Evolutionary conservation across 2,888 invertebrate genomes (phyloP), one percentile per base, ranked within the genome.

Genomic region (Eilema caniola): DNA sequence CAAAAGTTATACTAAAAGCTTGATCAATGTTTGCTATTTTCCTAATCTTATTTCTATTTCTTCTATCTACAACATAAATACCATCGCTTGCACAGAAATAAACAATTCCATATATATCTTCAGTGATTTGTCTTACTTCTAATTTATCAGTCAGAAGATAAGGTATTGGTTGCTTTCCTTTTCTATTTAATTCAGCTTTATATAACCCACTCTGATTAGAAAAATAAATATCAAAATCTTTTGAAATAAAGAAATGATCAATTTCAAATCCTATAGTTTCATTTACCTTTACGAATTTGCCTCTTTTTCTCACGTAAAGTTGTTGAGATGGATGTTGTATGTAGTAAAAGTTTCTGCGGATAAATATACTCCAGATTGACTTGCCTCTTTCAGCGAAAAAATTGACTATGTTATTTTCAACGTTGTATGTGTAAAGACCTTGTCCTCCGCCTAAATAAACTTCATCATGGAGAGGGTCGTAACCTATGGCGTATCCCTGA

Each of bases 71-170:
- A 3, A 61, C n/a, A 61, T 67, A 67, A 61, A 67, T 53, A 14
- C 67, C 67, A 61, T 67, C 67, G 1, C 59, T 67, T 31, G 67
- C 67, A 47, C 67, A 60, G 11, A 67, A 67, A 61, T 61, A 41
- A 16, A 67, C 67, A 53, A n/a, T 20, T 14, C 67, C 67, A 16
- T 67, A 37, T 11, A 61, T 31, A 10, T 67, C 61, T 61, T 67
- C 67, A 8, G 31, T 59, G 8, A 67, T 61, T 47, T 67, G 67
- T 61, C 67, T 61, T 0, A 67, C 16, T 28, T 31, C 41, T 3
- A 53, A 23, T 23, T 61, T 28, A 16, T 31, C 14, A 1, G 5
- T 61, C 23, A 67, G 10, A 2, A 67, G 3, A 53, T 59, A n/a
- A 47, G 47, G 60, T n/a, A n/a, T n/a, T n/a, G n/a, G n/a, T 60